These are phyloP conservation scores for Toxonevra muliebris DNA, from an alignment of 2,888 invertebrate species.

Conservation along the genomic window DNA sequence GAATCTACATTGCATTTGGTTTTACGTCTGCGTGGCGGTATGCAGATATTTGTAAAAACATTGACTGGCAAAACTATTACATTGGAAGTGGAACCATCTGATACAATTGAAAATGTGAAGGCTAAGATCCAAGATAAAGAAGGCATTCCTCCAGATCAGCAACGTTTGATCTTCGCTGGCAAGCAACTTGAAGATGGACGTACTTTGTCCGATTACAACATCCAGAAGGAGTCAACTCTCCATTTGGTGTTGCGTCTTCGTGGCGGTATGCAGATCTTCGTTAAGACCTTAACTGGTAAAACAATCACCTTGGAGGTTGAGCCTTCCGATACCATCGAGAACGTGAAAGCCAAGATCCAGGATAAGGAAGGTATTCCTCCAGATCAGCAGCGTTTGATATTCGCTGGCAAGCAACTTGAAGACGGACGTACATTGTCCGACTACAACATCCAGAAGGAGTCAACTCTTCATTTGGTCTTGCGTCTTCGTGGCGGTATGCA, in stretches of 20 bases:
- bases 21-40: slow-evolving; percentile 50
- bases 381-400: no score
- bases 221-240: slow-evolving; percentile 54
- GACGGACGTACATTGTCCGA: no score
- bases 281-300: slow-evolving; percentile 51
- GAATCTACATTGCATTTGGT: slow-evolving; percentile 57
- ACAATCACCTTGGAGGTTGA: slow-evolving; percentile 58
- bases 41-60: slow-evolving; percentile 58
- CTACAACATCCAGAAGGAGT: no score
- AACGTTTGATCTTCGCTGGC: slow-evolving; percentile 57
- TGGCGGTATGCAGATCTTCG: slow-evolving; percentile 71
- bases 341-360: slow-evolving; percentile 54
- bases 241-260: slow-evolving; percentile 87
- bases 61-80: slow-evolving; percentile 59
- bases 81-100: no score
- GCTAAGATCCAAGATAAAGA: slow-evolving; percentile 58
- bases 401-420: no score
- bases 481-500: no score
- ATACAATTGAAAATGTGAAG: slow-evolving; percentile 56
- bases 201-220: slow-evolving; percentile 74
- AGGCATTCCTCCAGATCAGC: no score
- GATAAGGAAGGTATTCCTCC: no score
- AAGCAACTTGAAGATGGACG: slow-evolving; percentile 80
- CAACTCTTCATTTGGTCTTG: no score
- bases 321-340: slow-evolving; percentile 51